A percentile compares a stretch with the other conserved stretches of the same genome.
These are phyloP conservation scores for Eupithecia inturbata DNA, from an alignment of 2,888 invertebrate species.

Conservation along the genomic window DNA sequence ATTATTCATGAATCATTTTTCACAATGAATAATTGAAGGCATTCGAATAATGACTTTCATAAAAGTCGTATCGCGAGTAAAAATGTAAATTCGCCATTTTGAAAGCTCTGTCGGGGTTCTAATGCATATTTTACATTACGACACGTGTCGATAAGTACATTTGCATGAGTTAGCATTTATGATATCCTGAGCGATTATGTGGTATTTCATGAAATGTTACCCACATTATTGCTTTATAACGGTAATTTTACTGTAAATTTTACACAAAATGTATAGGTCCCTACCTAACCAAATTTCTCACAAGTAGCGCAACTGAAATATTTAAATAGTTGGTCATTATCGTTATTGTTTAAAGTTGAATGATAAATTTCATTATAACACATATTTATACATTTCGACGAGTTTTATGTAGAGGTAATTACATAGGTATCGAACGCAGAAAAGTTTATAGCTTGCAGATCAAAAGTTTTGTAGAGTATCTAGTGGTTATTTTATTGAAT, in stretches of 20 bases:
- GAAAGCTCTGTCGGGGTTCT: slow-evolving; percentile 28
- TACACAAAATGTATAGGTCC: not conserved
- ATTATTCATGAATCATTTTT: slow-evolving; percentile 16
- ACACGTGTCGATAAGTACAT: slow-evolving; percentile 42
- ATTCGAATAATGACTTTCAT: slow-evolving; percentile 29
- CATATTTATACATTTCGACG: too few species aligned
- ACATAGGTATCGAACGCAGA: not conserved
- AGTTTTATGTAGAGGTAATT: not conserved
- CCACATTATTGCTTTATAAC: not conserved
- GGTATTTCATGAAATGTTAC: slow-evolving; percentile 6
- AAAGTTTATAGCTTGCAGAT: not conserved
- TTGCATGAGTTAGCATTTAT: slow-evolving; percentile 43
- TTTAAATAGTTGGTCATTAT: too few species aligned
- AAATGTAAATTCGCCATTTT: slow-evolving; percentile 39
- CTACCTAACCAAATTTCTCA: not conserved
- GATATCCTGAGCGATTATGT: slow-evolving; percentile 23
- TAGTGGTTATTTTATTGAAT: not conserved
- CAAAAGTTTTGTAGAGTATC: not conserved
- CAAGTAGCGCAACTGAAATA: not conserved
- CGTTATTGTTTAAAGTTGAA: too few species aligned
- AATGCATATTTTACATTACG: slow-evolving; percentile 47
- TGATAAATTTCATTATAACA: too few species aligned
- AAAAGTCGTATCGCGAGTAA: slow-evolving; percentile 28
- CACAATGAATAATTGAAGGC: slow-evolving; percentile 28
- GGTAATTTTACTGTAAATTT: not conserved